Base-by-base conservation (phyloP, 2,888 invertebrate genomes). In the Odontocerum albicorne region DNA sequence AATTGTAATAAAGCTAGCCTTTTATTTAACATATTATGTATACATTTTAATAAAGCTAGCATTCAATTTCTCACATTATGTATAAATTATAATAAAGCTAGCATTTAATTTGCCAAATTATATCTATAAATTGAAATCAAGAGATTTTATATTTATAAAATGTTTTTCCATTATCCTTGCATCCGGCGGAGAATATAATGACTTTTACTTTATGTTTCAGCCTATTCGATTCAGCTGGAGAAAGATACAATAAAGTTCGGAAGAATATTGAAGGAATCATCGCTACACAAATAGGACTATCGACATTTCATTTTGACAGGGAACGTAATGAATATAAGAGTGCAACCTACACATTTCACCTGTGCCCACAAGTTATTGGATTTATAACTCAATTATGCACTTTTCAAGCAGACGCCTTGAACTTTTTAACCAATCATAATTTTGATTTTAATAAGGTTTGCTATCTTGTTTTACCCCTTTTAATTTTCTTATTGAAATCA, bases 391-490 rank as follows among this genome's bases (percentile, higher is more conserved):
- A 80, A 60, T 70, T 74, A 20, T 83, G 86, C 65, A 72, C 77
- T 36, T 85, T 84, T 65, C 84, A 87, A 72, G 79, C 83, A 1
- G 80, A 82, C 1, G 79, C 84, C 2, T 64, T 87, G 10, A 79
- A 81, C 54, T 90, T 89, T 68, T 72, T 88, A 27, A 77, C 78
- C 62, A 68, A 67, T 46, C 74, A 85, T 66, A 78, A 81, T 17
- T 87, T 87, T 70, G 82, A 90, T 72, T 90, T 89, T 66, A 88
- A 90, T 69, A 87, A 88, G 83, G 90, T 88, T 75, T 47, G 22
- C n/a, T 17, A n/a, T 17, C 13, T 22, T 33, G n/a, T 22, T 21
- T 6, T 20, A n/a, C 4, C 4, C 3, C 19, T 17, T 16, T 17
- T 39, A 7, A 13, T 39, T 7, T 13, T 36, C 8, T 13, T 38